phyloP scores from a whole-genome alignment of 2,113 vertebrate genomes.

The Microcebus jonahi region DNA sequence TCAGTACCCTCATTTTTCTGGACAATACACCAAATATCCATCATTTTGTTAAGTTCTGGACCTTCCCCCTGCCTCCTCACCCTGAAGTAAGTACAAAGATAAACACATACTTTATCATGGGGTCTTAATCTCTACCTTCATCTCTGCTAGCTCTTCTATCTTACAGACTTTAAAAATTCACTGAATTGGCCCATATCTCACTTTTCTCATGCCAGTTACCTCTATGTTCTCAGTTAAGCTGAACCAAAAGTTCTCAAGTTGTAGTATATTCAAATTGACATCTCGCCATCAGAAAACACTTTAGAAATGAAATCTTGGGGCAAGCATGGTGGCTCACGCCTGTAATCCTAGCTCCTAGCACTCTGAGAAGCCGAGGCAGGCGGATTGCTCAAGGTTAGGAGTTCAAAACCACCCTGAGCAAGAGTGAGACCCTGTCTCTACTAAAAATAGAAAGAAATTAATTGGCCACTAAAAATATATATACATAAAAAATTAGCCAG shows the following conservation, averaged over 20 bases:
- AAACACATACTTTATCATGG: not conserved
- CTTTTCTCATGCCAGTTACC: not conserved
- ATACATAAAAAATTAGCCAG: too few species aligned
- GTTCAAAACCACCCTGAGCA: too few species aligned
- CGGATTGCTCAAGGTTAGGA: not conserved
- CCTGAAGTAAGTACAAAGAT: not conserved
- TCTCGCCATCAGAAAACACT: constrained; percentile 36
- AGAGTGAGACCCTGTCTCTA: too few species aligned
- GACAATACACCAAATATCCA: not conserved
- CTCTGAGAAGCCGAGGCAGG: not conserved
- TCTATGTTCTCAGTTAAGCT: not conserved
- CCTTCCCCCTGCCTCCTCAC: not conserved
- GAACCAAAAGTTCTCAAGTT: not conserved
- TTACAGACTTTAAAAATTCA: constrained; percentile 19
- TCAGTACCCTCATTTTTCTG: not conserved
- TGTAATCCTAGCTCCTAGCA: too few species aligned
- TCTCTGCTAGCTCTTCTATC: not conserved
- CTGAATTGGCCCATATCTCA: not conserved
- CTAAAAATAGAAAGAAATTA: too few species aligned
- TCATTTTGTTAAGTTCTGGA: not conserved
- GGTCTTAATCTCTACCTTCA: not conserved
- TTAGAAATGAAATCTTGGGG: not conserved
- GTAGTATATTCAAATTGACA: not conserved
- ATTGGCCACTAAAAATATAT: too few species aligned
- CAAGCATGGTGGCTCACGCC: too few species aligned